A percentile compares a stretch with the other conserved stretches of the same genome.
phyloP scores from a whole-genome alignment of 2,113 vertebrate genomes.

The Dolichotis patagonum region DNA sequence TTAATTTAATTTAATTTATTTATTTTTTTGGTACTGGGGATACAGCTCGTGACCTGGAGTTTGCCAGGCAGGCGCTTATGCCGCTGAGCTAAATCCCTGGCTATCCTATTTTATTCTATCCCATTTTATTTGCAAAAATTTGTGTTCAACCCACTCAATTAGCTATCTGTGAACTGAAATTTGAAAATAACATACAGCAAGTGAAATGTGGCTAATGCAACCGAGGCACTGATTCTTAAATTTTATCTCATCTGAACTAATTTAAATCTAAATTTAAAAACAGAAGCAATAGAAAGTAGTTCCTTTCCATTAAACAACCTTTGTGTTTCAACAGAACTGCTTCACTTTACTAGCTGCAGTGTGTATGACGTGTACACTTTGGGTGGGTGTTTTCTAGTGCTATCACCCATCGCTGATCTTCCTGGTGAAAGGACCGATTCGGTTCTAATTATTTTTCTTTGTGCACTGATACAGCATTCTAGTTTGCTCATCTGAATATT shows the following conservation, averaged over 20 bases:
- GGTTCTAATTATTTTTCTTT: background rate
- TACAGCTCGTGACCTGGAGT: too few species aligned
- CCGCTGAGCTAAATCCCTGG: too few species aligned
- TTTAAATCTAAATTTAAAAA: conserved; percentile 15
- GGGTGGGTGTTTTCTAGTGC: background rate
- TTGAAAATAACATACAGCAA: background rate
- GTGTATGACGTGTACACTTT: background rate
- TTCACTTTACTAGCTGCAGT: background rate
- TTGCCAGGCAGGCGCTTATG: too few species aligned
- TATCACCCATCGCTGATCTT: background rate
- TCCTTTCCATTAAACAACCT: background rate
- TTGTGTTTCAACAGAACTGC: background rate
- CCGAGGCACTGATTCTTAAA: background rate
- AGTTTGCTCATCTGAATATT: conserved; percentile 20
- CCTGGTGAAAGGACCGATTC: background rate
- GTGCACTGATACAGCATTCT: background rate
- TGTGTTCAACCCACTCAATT: background rate
- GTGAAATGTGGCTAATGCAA: background rate
- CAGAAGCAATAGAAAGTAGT: background rate
- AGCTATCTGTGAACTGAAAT: background rate
- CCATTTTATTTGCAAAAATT: background rate
- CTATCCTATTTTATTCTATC: background rate
- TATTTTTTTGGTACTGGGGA: too few species aligned
- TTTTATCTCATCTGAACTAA: conserved; percentile 42
- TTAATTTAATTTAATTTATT: background rate